Conservation (phyloP, 1,140 invertebrate genomes). For the Drosophila kanapiae region DNA sequence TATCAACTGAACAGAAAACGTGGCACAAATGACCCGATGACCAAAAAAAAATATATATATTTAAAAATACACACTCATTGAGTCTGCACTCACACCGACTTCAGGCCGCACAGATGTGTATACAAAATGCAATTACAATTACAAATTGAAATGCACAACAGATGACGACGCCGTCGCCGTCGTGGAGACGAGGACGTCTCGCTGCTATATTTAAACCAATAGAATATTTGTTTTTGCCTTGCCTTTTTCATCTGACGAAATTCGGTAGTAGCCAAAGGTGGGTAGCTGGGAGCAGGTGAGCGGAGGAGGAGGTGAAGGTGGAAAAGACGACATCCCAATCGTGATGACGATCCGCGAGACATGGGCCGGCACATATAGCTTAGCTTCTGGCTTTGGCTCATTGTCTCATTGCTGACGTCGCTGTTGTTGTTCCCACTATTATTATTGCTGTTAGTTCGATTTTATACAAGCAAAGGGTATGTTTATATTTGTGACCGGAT, state of each 20-base stretch:
- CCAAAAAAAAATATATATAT: constrained; percentile 9
- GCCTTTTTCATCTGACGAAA: constrained; percentile 38
- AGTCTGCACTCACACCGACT: neutral
- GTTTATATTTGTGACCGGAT: neutral
- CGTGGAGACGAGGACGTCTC: constrained; percentile 25
- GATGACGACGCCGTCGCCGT: constrained; percentile 34
- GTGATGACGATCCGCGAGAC: constrained; percentile 29
- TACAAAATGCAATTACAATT: constrained; percentile 55
- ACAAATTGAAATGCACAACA: constrained; percentile 69
- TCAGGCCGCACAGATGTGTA: constrained; percentile 1
- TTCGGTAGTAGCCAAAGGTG: constrained; percentile 4
- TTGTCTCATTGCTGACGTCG: constrained; percentile 38
- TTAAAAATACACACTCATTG: constrained; percentile 6
- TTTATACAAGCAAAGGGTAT: neutral
- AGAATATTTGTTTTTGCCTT: constrained; percentile 19
- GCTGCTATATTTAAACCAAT: constrained; percentile 19
- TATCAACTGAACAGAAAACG: constrained; percentile 5
- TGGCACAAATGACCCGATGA: constrained; percentile 23
- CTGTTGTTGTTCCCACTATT: constrained; percentile 7
- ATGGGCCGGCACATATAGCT: neutral
- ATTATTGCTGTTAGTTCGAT: constrained; percentile 5
- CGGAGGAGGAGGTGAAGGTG: neutral
- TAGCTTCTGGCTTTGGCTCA: constrained; percentile 20
- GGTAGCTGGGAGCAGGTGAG: neutral
- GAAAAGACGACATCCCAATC: constrained; percentile 5